These are phyloP conservation scores for Megaceryle maxima DNA, from an alignment of 2,113 vertebrate species.

Conservation along the genomic window DNA sequence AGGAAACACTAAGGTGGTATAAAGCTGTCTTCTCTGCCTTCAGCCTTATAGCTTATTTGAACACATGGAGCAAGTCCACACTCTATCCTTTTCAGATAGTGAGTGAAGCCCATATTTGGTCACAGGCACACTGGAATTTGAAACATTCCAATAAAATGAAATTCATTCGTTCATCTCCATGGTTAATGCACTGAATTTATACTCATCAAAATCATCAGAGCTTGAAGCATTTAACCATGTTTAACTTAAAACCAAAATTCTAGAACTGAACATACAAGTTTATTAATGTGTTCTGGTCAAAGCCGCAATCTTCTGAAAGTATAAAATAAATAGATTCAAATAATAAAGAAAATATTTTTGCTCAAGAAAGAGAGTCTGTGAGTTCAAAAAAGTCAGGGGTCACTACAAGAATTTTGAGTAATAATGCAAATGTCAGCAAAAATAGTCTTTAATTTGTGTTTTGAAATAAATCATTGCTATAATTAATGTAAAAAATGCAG, in stretches of 20 bases:
- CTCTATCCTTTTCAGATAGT: not conserved
- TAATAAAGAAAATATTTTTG: not conserved
- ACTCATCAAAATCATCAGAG: not conserved
- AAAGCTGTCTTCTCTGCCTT: not conserved
- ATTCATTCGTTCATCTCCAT: constrained; percentile 8
- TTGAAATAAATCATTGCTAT: not conserved
- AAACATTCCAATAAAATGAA: constrained; percentile 27
- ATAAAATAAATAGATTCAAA: no score
- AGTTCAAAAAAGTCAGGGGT: not conserved
- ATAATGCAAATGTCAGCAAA: not conserved
- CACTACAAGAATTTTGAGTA: not conserved
- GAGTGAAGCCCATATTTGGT: not conserved
- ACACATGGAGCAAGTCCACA: not conserved
- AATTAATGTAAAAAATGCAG: not conserved
- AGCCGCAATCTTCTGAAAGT: not conserved
- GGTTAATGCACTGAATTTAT: not conserved
- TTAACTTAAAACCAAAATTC: not conserved
- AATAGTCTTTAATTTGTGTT: not conserved
- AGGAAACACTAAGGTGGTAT: not conserved
- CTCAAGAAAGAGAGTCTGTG: not conserved
- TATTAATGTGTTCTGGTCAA: not conserved
- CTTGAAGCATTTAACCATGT: not conserved
- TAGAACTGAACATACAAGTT: fast-evolving
- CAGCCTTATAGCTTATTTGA: not conserved
- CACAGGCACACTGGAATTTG: constrained; percentile 21